Evolutionary conservation across 2,888 invertebrate genomes (phyloP), one percentile per base, ranked within the genome.

Genomic region (Synanthedon myopaeformis): DNA sequence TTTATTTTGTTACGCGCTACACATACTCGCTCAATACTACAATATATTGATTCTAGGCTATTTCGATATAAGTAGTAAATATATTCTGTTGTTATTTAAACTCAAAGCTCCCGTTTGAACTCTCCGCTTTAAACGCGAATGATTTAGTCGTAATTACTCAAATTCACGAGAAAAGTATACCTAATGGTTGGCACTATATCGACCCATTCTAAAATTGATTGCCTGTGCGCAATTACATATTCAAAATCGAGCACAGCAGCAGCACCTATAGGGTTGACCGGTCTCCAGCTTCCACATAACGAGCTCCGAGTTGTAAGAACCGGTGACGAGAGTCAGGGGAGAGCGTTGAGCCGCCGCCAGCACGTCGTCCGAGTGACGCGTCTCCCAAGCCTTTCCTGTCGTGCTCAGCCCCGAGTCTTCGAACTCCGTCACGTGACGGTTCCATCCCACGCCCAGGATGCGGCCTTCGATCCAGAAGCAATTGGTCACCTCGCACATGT

Each of bases 201-300:
- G n/a, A 28, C 6, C 12, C 28, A 11, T 13, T 4, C 13, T 48
- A 10, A 45, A 28, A 4, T 4, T 52, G 48, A 35, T 19, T 11
- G n/a, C n/a, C n/a, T 28, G 6, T 23, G 23, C 17, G 13, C 17
- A 1, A 23, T 23, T 8, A 35, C 12, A 6, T 45, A 45, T 35
- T 35, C 8, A 8, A 10, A 35, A 35, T n/a, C 4, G 19, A 13
- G 3, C 13, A 45, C 45, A 49, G 17, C 66, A 83, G n/a, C 45
- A 49, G 17, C 66, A 83, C 70, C 89, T 83, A 71, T 92, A 93
- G 0, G 93, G 91, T 70, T 94, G 93, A 0, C 94, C 94, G 0
- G 94, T 95, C 78, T 95, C 94, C 54, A 95, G 80, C 60, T 92
- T 91, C 95, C 96, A 96, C 60, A 96, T 88, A 23, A 95, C 84